These are phyloP conservation scores for Xestia rhomboidea DNA, from an alignment of 2,888 invertebrate genomes.

Conservation along the genomic window DNA sequence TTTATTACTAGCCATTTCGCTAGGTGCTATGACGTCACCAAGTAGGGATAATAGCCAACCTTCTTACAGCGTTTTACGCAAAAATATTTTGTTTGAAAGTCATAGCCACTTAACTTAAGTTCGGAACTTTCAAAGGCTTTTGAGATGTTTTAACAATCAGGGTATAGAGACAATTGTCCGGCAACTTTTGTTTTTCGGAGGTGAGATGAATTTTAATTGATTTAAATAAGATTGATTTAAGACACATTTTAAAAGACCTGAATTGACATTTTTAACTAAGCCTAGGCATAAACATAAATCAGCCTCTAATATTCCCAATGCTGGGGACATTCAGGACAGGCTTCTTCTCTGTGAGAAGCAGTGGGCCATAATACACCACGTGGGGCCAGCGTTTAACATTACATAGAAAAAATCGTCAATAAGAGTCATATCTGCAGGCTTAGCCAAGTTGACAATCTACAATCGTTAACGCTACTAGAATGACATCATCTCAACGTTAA, in stretches of 20 bases:
- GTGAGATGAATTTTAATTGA: constrained; percentile 32
- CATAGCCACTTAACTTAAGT: constrained; percentile 34
- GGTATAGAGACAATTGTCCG: constrained; percentile 16
- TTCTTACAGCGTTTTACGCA: constrained; percentile 34
- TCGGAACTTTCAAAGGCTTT: constrained; percentile 34
- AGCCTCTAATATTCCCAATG: background rate
- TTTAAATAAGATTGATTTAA: constrained; percentile 7
- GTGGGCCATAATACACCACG: background rate
- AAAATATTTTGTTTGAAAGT: constrained; percentile 60
- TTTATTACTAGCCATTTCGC: constrained; percentile 62
- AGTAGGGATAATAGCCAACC: constrained; percentile 50
- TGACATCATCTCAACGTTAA: no score
- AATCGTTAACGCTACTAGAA: no score
- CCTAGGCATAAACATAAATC: background rate
- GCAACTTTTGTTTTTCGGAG: constrained; percentile 23
- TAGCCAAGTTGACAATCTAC: no score
- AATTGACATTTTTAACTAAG: background rate
- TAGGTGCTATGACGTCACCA: constrained; percentile 56
- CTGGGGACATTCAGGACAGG: background rate
- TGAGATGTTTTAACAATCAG: constrained; percentile 34
- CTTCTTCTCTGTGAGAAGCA: background rate
- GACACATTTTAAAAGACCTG: background rate
- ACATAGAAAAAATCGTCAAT: background rate
- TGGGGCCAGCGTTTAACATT: background rate
- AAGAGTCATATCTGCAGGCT: rapidly evolving